Percentiles rank a stretch among this genome's conserved stretches.
Evolutionary conservation across 2,113 vertebrate genomes (phyloP).

Genomic region (Sphyrna mokarran): DNA sequence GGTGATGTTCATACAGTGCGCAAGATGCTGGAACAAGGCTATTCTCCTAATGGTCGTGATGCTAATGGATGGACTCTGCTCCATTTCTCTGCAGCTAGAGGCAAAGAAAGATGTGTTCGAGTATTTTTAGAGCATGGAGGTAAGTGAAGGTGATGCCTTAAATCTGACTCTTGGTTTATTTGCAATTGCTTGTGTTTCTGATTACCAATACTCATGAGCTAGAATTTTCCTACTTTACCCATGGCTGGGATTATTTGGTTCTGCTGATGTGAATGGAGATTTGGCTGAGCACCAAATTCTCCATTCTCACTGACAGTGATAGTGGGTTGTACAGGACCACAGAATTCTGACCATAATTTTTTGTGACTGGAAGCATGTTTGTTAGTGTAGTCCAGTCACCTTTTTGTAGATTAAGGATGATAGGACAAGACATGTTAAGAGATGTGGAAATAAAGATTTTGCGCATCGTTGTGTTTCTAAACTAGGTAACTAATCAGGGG

Average conservation of each 20-base stretch:
- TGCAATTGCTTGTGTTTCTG: background rate
- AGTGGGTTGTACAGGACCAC: too few species aligned
- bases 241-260: too few species aligned
- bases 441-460: background rate
- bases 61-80: constrained; percentile 97
- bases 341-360: too few species aligned
- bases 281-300: too few species aligned
- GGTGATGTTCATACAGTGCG: constrained; percentile 92
- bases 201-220: background rate
- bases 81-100: constrained; percentile 92
- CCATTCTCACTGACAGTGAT: too few species aligned
- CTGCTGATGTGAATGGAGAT: too few species aligned
- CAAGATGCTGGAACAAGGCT: constrained; percentile 94
- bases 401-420: background rate
- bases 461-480: background rate
- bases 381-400: background rate
- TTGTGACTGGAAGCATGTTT: background rate
- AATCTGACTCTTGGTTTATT: background rate
- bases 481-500: background rate
- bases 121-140: constrained; percentile 97
- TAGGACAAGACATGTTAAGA: background rate
- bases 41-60: constrained; percentile 89
- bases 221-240: too few species aligned
- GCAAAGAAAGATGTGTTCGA: constrained; percentile 90
- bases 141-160: constrained; percentile 50